These are phyloP conservation scores for Poecilus cupreus DNA, from an alignment of 2,888 invertebrate species.

Conservation along the genomic window DNA sequence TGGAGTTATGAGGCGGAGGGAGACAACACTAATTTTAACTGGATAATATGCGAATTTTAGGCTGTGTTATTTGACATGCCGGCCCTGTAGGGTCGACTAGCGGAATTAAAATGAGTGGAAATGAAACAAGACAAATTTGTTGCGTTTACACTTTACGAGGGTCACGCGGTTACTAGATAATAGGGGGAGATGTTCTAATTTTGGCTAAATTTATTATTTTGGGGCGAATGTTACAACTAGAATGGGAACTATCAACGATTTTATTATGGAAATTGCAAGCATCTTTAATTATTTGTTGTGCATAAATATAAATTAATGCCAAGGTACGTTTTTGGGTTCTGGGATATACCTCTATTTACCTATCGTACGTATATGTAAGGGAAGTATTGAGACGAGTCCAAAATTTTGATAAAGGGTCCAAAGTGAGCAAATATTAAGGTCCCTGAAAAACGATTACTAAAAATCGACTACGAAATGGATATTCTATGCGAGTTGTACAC, in stretches of 20 bases:
- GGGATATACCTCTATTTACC: too few relatives aligned
- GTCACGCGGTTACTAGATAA: conserved; percentile 18
- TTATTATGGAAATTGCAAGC: not conserved
- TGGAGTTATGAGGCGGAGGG: conserved; percentile 26
- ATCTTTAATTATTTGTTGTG: not conserved
- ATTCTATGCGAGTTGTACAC: too few relatives aligned
- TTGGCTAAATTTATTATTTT: conserved; percentile 6
- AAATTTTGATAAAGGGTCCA: too few relatives aligned
- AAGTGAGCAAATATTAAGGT: too few relatives aligned
- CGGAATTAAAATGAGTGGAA: conserved; percentile 21
- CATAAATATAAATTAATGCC: too few relatives aligned
- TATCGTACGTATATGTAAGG: too few relatives aligned
- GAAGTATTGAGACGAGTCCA: too few relatives aligned
- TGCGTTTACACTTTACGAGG: conserved; percentile 28
- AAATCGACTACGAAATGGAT: too few relatives aligned
- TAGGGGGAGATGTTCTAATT: not conserved
- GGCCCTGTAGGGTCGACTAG: conserved; percentile 16
- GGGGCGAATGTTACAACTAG: not conserved
- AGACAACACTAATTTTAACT: conserved; percentile 27
- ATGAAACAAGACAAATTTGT: conserved; percentile 35
- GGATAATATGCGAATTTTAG: conserved; percentile 27
- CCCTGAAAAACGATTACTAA: too few relatives aligned
- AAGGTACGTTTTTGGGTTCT: too few relatives aligned
- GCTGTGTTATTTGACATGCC: conserved; percentile 19
- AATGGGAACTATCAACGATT: not conserved